Evolutionary conservation across 1,140 invertebrate species (phyloP).

Genomic region (Cardiocondyla obscurior): DNA sequence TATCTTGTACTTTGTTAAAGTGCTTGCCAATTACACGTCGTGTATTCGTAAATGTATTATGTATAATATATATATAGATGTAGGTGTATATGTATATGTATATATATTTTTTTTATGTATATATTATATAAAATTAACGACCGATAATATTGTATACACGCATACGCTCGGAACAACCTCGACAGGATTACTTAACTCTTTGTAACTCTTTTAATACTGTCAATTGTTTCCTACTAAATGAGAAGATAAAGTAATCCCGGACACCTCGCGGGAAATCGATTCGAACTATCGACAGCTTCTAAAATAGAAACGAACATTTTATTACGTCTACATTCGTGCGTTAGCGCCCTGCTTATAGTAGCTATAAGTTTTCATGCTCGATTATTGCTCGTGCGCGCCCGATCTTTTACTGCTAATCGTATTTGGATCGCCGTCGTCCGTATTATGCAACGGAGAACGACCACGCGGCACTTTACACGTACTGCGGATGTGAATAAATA

Average conservation of each 20-base stretch:
- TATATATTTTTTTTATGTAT: not conserved
- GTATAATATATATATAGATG: conserved; percentile 22
- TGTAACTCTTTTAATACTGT: conserved; percentile 74
- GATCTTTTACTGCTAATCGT: conserved; percentile 51
- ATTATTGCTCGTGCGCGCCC: conserved; percentile 6
- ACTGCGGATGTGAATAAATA: conserved; percentile 22
- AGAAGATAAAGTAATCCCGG: conserved; percentile 40
- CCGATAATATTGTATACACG: conserved; percentile 34
- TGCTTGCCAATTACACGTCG: conserved; percentile 53
- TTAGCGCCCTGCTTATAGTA: not conserved
- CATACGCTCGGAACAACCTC: conserved; percentile 51
- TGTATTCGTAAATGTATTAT: conserved; percentile 42
- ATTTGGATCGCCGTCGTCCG: conserved; percentile 34
- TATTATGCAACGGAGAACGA: conserved; percentile 30
- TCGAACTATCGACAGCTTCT: conserved; percentile 26
- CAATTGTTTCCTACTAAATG: conserved; percentile 54
- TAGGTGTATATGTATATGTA: conserved; percentile 18
- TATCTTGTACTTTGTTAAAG: conserved; percentile 53
- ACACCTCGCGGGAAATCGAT: conserved; percentile 30
- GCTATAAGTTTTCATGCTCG: not conserved
- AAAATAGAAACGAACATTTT: conserved; percentile 48
- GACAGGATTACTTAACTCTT: conserved; percentile 69
- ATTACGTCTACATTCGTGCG: conserved; percentile 41
- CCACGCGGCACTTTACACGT: conserved; percentile 10
- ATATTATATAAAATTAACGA: conserved; percentile 52